Conservation (phyloP, 37 sponge, comb jelly and placozoan species). For the Cliona cf. orientalis region DNA sequence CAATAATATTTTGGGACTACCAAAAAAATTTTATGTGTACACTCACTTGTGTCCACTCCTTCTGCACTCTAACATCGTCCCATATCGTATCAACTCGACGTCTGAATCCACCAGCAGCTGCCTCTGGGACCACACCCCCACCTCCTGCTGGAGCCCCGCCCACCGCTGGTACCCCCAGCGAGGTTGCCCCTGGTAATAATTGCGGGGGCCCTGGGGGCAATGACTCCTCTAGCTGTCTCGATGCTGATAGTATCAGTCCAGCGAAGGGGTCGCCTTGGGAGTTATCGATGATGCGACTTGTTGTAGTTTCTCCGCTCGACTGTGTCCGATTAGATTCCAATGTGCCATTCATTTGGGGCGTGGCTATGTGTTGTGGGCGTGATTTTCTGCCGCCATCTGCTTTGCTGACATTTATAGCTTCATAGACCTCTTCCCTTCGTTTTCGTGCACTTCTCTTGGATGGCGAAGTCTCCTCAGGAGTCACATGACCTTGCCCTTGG, state of each 20-base stretch:
- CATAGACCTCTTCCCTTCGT: conserved; percentile 9
- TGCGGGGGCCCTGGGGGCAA: neutral
- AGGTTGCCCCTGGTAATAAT: too few relatives aligned
- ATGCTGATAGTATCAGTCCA: conserved; percentile 55
- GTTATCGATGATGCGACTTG: too few relatives aligned
- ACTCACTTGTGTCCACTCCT: conserved; percentile 60
- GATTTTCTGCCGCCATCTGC: neutral
- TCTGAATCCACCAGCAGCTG: neutral
- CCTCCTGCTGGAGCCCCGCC: too few relatives aligned
- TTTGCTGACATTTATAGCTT: neutral
- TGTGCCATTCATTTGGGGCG: too few relatives aligned
- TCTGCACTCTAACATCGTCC: conserved; percentile 37
- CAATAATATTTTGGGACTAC: too few relatives aligned
- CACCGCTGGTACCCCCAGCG: neutral
- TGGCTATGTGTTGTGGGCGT: too few relatives aligned
- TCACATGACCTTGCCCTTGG: neutral
- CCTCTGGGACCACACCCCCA: neutral
- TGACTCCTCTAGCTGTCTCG: conserved; percentile 2
- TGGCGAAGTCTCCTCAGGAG: neutral
- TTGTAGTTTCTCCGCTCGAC: too few relatives aligned
- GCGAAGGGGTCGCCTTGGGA: conserved; percentile 51
- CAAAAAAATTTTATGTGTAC: too few relatives aligned
- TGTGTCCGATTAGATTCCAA: too few relatives aligned
- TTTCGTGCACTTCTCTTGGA: neutral
- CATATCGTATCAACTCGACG: conserved; percentile 14